These are phyloP conservation scores for Musca vetustissima DNA, from an alignment of 1,140 invertebrate genomes.

Conservation along the genomic window DNA sequence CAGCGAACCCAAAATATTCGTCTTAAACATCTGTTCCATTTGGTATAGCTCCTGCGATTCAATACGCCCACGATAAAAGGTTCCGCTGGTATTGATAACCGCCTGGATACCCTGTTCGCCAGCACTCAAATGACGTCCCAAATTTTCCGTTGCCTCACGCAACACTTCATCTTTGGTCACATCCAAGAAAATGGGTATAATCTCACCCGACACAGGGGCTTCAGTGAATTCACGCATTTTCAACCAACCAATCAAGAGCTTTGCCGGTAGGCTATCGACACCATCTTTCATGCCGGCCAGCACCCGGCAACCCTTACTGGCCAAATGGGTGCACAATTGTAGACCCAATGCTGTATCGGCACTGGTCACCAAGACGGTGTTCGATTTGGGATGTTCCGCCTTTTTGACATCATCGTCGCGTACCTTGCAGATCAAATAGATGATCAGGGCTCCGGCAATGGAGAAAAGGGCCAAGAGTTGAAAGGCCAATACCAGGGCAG, in stretches of 20 bases:
- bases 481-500: slow-evolving; percentile 72
- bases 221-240: slow-evolving; percentile 62
- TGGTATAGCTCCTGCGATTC: slow-evolving; percentile 72
- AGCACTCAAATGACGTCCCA: slow-evolving; percentile 76
- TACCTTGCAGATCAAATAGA: slow-evolving; percentile 74
- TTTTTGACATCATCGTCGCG: slow-evolving; percentile 48
- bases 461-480: slow-evolving; percentile 76
- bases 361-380: slow-evolving; percentile 72
- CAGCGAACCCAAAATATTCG: slow-evolving; percentile 74
- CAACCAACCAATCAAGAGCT: slow-evolving; percentile 63
- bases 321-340: slow-evolving; percentile 64
- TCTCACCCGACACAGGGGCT: slow-evolving; percentile 54
- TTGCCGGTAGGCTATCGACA: slow-evolving; percentile 57
- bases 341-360: slow-evolving; percentile 74
- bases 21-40: slow-evolving; percentile 76
- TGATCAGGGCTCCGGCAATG: slow-evolving; percentile 73
- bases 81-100: slow-evolving; percentile 77
- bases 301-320: slow-evolving; percentile 70
- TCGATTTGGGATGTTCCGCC: slow-evolving; percentile 54
- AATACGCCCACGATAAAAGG: slow-evolving; percentile 67
- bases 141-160: slow-evolving; percentile 73
- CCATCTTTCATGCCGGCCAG: slow-evolving; percentile 72
- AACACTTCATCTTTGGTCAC: slow-evolving; percentile 78
- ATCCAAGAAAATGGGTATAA: slow-evolving; percentile 73
- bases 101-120: slow-evolving; percentile 82